A percentile compares a stretch with the other conserved stretches of the same genome.
phyloP scores from a whole-genome alignment of 2,888 invertebrate genomes.

The Orchesella flavescens region DNA sequence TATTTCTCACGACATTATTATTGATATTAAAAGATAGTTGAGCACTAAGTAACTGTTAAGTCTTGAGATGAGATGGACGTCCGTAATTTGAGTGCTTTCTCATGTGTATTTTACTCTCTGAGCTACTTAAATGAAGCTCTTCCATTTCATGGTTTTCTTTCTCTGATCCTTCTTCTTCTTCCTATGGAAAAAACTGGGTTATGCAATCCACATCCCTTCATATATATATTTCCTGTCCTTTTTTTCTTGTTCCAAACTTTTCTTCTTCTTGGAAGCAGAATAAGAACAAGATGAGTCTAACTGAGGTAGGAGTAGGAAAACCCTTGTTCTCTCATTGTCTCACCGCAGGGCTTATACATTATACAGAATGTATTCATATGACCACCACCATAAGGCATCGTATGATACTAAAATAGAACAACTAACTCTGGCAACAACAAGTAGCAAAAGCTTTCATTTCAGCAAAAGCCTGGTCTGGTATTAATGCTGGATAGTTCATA shows the following conservation, averaged over 20 bases:
- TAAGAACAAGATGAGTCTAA: background rate
- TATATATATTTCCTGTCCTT: background rate
- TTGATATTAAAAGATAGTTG: constrained; percentile 22
- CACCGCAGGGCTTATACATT: constrained; percentile 33
- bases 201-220: background rate
- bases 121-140: constrained; percentile 49
- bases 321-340: constrained; percentile 5
- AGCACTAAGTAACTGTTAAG: constrained; percentile 1
- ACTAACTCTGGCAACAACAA: constrained; percentile 9
- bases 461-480: constrained; percentile 2
- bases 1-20: constrained; percentile 23
- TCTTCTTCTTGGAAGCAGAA: background rate
- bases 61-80: constrained; percentile 5
- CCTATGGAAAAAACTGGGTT: background rate
- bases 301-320: background rate
- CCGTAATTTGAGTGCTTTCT: constrained; percentile 53
- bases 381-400: background rate
- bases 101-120: constrained; percentile 45
- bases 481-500: constrained; percentile 25
- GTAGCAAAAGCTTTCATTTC: background rate
- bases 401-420: background rate
- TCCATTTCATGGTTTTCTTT: constrained; percentile 36
- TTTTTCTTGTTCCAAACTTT: constrained; percentile 22
- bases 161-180: background rate
- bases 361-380: constrained; percentile 3